Evolutionary conservation across 2,113 vertebrate species (phyloP), one percentile per base, ranked within the genome.

Genomic region (Eurystomus gularis): DNA sequence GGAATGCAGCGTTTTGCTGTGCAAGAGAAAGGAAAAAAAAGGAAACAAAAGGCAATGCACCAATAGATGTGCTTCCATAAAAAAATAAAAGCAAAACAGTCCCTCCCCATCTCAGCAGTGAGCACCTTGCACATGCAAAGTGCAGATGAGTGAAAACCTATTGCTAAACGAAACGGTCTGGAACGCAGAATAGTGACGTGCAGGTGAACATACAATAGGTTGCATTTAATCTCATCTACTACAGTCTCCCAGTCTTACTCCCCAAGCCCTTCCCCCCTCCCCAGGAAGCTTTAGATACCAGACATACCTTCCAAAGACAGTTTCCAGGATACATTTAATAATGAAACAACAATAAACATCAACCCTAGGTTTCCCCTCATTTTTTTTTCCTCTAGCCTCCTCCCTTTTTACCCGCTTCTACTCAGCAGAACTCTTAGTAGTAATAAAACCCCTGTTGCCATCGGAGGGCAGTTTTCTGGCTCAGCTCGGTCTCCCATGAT

Each of bases 311-410:
- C 69, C 92, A 70, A 78, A 97, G 83, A 90, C 87, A 66, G 42
- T 86, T 96, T 96, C 86, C 66, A 94, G 79, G 70, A 77, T 31
- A 94, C 62, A 92, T 87, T 93, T 93, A 95, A 87, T 86, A 87
- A 69, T 28, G 64, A 58, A 81, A 42, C 88, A 81, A 79, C 70
- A 82, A 57, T 76, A 57, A 96, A 92, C 31, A 90, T 46, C 64
- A 95, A 91, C 14, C 6, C 25, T 44, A 90, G 23, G 13, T 61
- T 77, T 23, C 52, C 72, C 24, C 25, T 69, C 3, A 1, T 6
- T 7, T 75, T 55, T 66, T 44, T 61, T 54, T 72, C n/a, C n/a
- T n/a, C n/a, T n/a, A n/a, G n/a, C n/a, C n/a, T n/a, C n/a, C 60
- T 73, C 68, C 68, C 52, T 57, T 51, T 83, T 73, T 39, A 64